Evolutionary conservation across 2,113 vertebrate genomes (phyloP).

Genomic region (Microcebus ravelobensis): DNA sequence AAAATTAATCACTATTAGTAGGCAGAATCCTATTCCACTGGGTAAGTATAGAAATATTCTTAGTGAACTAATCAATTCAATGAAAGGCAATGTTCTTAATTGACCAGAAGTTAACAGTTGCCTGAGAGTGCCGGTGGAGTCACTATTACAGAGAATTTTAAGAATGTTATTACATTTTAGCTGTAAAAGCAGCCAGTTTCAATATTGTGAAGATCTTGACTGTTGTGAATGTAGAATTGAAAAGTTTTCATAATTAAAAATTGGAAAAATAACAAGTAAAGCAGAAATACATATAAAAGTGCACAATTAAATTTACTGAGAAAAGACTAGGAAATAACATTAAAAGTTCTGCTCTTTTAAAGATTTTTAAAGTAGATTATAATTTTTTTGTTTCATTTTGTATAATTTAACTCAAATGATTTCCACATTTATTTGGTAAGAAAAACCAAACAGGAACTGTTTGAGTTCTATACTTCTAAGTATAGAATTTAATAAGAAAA

Average conservation of each 20-base stretch:
- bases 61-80: neutral
- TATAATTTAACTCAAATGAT: conserved; percentile 12
- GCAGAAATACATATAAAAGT: neutral
- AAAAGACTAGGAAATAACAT: neutral
- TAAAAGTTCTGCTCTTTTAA: neutral
- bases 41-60: neutral
- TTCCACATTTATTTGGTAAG: conserved; percentile 25
- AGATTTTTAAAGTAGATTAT: neutral
- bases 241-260: neutral
- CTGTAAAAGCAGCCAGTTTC: neutral
- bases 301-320: neutral
- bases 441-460: neutral
- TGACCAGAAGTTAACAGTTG: neutral
- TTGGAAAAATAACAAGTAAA: neutral
- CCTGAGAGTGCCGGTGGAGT: neutral
- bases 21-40: neutral
- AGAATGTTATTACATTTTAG: neutral
- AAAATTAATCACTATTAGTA: neutral
- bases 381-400: conserved; percentile 34
- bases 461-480: neutral
- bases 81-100: neutral
- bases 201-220: neutral
- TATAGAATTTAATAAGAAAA: conserved; percentile 35
- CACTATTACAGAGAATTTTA: neutral
- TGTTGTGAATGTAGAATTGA: neutral